These are phyloP conservation scores for Brachypalpus laphriformis DNA, from an alignment of 2,888 invertebrate genomes.

Conservation along the genomic window DNA sequence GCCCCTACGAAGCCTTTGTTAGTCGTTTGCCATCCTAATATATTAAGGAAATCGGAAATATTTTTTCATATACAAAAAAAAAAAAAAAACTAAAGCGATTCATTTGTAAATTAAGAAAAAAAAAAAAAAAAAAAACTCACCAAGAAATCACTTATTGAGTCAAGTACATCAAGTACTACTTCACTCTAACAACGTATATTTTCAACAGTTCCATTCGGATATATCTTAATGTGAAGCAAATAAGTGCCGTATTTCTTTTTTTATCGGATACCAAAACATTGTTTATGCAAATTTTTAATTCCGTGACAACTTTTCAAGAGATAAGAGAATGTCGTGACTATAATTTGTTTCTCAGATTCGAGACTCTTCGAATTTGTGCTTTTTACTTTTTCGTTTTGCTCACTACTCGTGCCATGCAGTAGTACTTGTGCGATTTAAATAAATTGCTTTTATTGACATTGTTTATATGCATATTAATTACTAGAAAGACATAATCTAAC, in stretches of 20 bases:
- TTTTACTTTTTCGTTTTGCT: neutral
- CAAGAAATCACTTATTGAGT: neutral
- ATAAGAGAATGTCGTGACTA: constrained; percentile 38
- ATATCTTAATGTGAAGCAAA: constrained; percentile 18
- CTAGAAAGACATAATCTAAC: neutral
- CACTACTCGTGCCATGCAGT: neutral
- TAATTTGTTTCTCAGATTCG: neutral
- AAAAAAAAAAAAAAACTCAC: no score
- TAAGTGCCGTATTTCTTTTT: constrained; percentile 1
- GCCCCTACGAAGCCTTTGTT: no score
- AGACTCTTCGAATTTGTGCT: constrained; percentile 1
- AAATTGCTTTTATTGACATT: neutral
- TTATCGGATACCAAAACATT: constrained; percentile 4
- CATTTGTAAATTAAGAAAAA: no score
- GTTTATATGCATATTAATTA: neutral
- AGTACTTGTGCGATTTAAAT: neutral
- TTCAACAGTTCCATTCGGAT: neutral
- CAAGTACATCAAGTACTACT: neutral
- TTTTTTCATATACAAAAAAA: no score
- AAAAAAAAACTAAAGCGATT: no score
- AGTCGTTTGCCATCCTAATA: no score
- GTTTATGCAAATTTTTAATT: constrained; percentile 21
- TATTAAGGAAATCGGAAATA: no score
- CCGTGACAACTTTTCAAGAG: neutral
- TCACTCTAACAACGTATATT: neutral